These are phyloP conservation scores for Ctenomys sociabilis DNA, from an alignment of 2,113 vertebrate species.

Conservation along the genomic window DNA sequence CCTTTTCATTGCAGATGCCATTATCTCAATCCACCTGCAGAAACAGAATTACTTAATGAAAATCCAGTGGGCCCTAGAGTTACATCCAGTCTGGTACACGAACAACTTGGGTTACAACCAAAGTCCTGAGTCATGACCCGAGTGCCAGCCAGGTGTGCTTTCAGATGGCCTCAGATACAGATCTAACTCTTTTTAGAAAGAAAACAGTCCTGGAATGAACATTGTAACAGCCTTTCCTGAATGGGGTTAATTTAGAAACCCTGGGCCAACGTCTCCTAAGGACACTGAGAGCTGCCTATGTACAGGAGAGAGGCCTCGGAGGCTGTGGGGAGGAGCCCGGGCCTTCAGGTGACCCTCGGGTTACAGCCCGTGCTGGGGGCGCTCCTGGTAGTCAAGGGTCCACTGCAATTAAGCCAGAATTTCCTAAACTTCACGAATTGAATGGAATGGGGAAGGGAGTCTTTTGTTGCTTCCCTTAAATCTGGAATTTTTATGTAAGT, in stretches of 20 bases:
- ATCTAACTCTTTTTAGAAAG: no score
- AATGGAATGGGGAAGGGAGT: background rate
- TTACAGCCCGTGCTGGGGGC: rapidly evolving
- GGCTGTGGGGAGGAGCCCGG: background rate
- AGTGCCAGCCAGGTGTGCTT: background rate
- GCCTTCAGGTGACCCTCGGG: background rate
- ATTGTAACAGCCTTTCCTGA: background rate
- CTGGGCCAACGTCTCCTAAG: background rate
- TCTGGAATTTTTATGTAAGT: background rate
- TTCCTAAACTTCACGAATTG: background rate
- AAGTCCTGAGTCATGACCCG: background rate
- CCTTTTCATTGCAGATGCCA: background rate
- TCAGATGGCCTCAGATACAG: background rate
- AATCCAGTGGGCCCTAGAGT: background rate
- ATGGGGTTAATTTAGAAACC: background rate
- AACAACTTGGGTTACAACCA: background rate
- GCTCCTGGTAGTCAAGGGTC: background rate
- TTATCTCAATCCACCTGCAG: background rate
- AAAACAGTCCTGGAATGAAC: background rate
- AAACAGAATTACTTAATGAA: background rate
- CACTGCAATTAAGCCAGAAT: background rate
- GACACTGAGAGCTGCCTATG: background rate
- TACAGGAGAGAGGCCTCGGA: background rate
- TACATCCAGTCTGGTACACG: background rate
- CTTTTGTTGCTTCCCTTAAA: background rate